Conservation (phyloP, 53 echinoderm and acorn worm genomes). For the Crossaster papposus region DNA sequence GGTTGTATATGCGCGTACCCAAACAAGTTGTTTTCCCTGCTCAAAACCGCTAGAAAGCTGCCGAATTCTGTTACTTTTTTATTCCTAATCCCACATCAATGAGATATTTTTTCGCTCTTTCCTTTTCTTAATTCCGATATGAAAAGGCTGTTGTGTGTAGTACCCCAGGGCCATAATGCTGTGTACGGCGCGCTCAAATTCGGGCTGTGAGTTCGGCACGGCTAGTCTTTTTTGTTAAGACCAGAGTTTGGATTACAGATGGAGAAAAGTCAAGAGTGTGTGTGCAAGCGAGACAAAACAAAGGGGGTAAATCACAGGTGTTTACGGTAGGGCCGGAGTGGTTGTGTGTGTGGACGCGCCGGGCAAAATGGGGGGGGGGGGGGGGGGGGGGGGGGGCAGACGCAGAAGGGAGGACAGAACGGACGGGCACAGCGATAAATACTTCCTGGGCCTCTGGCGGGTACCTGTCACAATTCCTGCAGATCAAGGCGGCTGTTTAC, state of each 20-base stretch:
- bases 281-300: constrained; percentile 16
- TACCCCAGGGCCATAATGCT: constrained; percentile 10
- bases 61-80: constrained; percentile 56
- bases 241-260: constrained; percentile 4
- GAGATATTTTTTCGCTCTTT: not conserved
- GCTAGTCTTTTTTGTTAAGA: not conserved
- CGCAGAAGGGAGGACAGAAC: not conserved
- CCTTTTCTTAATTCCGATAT: not conserved
- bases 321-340: constrained; percentile 1
- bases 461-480: not conserved
- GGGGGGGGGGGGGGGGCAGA: no score
- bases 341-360: not conserved
- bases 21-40: constrained; percentile 10
- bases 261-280: constrained; percentile 14
- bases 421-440: constrained; percentile 32
- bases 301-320: constrained; percentile 34
- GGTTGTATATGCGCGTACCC: not conserved
- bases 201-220: not conserved
- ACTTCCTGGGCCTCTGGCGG: constrained; percentile 21
- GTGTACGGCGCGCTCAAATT: no score
- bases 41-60: constrained; percentile 45
- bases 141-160: not conserved
- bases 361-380: not conserved
- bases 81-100: constrained; percentile 3
- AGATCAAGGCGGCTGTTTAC: constrained; percentile 16